Conservation (phyloP, 1,140 invertebrate genomes). For the Acyrthosiphon pisum region DNA sequence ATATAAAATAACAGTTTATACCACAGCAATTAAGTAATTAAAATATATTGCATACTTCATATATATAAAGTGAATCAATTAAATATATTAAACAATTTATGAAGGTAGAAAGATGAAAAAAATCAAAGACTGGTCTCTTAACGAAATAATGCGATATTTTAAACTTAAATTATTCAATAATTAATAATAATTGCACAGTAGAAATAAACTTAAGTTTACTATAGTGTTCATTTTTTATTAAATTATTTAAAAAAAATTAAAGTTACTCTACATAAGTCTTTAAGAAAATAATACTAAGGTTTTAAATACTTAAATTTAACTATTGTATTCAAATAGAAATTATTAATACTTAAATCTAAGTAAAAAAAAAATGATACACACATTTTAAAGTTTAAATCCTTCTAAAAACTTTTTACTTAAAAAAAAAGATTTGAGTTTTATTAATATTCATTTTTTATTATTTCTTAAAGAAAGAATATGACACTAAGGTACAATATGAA, state of each 20-base stretch:
- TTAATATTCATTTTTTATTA: too few species aligned
- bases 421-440: too few species aligned
- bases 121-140: not conserved
- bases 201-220: not conserved
- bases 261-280: not conserved
- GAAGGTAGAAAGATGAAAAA: not conserved
- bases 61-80: not conserved
- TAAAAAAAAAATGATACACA: too few species aligned
- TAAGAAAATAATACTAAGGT: not conserved
- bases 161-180: not conserved
- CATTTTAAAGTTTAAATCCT: too few species aligned
- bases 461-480: too few species aligned
- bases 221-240: not conserved
- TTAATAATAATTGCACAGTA: not conserved
- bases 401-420: too few species aligned
- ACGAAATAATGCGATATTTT: not conserved
- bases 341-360: too few species aligned
- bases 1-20: not conserved
- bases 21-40: not conserved
- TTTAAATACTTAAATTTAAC: not conserved
- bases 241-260: too few species aligned
- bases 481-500: too few species aligned
- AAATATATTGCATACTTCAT: not conserved
- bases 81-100: not conserved
- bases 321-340: not conserved